phyloP scores from a whole-genome alignment of 2,113 vertebrate species.

The Sander vitreus region DNA sequence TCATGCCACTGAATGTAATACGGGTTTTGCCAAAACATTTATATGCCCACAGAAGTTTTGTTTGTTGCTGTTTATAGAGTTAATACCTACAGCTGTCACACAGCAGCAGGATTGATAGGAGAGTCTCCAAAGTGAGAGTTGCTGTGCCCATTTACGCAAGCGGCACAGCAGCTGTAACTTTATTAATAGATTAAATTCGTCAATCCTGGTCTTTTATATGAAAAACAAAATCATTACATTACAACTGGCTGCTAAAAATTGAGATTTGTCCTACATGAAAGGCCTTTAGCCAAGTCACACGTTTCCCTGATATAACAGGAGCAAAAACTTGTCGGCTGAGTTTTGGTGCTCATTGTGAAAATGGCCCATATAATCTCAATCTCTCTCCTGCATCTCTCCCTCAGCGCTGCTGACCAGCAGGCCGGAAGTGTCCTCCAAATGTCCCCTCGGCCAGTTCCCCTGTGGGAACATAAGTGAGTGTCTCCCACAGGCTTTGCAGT shows the following conservation, averaged over 20 bases:
- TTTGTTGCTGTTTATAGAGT: too few relatives aligned
- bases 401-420: slow-evolving; percentile 59
- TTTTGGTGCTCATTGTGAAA: neutral
- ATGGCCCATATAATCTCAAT: neutral
- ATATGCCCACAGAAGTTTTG: too few relatives aligned
- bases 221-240: neutral
- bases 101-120: too few relatives aligned
- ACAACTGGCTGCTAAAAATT: neutral
- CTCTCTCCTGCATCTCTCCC: neutral
- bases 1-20: neutral
- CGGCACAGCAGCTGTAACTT: neutral
- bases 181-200: neutral
- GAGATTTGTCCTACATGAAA: neutral
- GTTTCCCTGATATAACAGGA: neutral
- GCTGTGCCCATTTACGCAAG: neutral
- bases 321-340: neutral
- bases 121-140: neutral
- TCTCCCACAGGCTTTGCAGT: slow-evolving; percentile 84
- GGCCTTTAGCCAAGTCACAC: neutral
- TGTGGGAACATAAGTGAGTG: slow-evolving; percentile 86
- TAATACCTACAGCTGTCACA: neutral
- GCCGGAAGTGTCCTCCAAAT: slow-evolving; percentile 62
- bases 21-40: neutral
- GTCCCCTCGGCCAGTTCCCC: slow-evolving; percentile 86
- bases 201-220: neutral